Evolutionary conservation across 2,113 vertebrate genomes (phyloP).

Genomic region (Edolisoma coerulescens): DNA sequence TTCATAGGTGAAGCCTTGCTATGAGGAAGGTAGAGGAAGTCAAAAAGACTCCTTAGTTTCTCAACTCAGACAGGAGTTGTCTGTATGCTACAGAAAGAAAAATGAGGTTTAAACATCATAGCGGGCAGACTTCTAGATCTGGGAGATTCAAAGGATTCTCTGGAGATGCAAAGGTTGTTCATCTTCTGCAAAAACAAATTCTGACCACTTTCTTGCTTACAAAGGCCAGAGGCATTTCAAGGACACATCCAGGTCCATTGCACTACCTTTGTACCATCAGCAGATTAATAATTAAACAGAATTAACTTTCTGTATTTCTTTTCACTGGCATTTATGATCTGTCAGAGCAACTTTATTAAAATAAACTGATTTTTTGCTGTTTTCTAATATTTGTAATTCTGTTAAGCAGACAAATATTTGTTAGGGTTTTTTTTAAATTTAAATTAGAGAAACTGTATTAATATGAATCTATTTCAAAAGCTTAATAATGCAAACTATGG

Average conservation of each 20-base stretch:
- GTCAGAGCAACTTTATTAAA: background rate
- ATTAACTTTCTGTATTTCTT: background rate
- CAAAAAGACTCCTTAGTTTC: background rate
- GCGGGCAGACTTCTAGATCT: background rate
- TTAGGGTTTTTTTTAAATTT: fast-evolving
- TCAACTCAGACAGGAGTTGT: background rate
- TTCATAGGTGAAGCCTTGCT: background rate
- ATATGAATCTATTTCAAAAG: background rate
- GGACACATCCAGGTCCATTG: background rate
- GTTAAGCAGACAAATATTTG: background rate
- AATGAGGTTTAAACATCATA: background rate
- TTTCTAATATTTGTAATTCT: background rate
- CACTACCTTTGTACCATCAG: background rate
- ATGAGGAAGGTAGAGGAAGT: background rate
- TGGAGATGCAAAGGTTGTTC: background rate
- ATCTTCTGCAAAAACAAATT: background rate
- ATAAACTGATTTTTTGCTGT: background rate
- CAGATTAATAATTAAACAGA: background rate
- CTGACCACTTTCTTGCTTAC: background rate
- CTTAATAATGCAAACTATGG: background rate
- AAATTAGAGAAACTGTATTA: background rate
- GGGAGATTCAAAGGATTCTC: background rate
- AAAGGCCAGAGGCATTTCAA: background rate
- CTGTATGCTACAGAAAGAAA: background rate
- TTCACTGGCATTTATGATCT: background rate